Evolutionary conservation across 2,888 invertebrate species (phyloP), one percentile per base, ranked within the genome.

Genomic region (Sinodicranocentrus sp.): DNA sequence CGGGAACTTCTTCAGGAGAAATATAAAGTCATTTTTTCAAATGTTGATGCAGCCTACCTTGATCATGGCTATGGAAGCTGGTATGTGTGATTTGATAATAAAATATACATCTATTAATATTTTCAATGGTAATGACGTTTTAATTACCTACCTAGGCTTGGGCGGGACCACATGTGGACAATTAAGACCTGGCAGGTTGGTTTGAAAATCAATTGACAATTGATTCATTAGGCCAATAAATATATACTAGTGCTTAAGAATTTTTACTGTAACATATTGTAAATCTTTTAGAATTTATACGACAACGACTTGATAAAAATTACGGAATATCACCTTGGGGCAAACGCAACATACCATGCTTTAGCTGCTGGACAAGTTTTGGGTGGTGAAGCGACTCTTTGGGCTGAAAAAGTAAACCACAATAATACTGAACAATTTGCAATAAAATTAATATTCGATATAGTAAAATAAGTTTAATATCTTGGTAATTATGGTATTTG

Each of bases 41-140:
- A 97, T 90, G 96, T 96, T 89, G 97, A 97, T 90, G 95, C 95
- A 0, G 91, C 96, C 0, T 97, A 97, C 90, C 92, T 97, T 0
- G 97, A 97, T 90, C 97, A 97, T 89, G 97, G 97, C 89, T 96
- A 79, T 44, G 82, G 82, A 63, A 76, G 76, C 23, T 82, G 82
- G 82, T 82, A n/a, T 33, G 33, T 10, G 5, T 33, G 33, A 33
- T 6, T 33, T 33, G 33, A 33, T n/a, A n/a, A n/a, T 21, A 1
- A 1, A 59, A 8, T 39, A 6, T 33, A 28, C n/a, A n/a, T 39
- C 5, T 21, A 19, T 73, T 23, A 44, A 13, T 28, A 61, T 43
- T 25, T 52, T 52, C 33, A 28, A 19, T 23, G 43, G 6, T 21
- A n/a, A n/a, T n/a, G n/a, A n/a, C n/a, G n/a, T 15, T 57, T 57